These are phyloP conservation scores for Anagrus nilaparvatae DNA, from an alignment of 1,140 invertebrate genomes.

Conservation along the genomic window DNA sequence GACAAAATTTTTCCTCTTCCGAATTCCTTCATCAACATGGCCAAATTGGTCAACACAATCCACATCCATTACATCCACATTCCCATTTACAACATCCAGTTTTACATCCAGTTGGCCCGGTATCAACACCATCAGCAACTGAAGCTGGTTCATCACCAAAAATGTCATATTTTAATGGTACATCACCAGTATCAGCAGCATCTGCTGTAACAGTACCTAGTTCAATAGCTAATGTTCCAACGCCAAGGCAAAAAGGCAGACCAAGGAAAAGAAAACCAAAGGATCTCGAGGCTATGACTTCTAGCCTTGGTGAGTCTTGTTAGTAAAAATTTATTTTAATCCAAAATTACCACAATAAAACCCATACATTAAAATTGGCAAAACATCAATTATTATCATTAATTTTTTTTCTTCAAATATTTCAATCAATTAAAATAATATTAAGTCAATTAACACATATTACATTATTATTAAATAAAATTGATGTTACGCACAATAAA, in stretches of 20 bases:
- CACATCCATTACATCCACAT: constrained; percentile 19
- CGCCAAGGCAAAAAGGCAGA: constrained; percentile 79
- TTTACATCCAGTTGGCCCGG: neutral
- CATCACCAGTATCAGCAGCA: constrained; percentile 44
- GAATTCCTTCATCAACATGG: constrained; percentile 44
- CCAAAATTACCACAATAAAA: too few relatives aligned
- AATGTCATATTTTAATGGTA: constrained; percentile 64
- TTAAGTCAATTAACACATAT: too few relatives aligned
- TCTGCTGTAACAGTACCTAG: constrained; percentile 24
- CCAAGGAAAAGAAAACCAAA: constrained; percentile 86
- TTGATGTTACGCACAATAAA: too few relatives aligned
- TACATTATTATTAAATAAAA: too few relatives aligned
- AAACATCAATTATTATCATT: too few relatives aligned
- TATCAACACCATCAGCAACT: constrained; percentile 15
- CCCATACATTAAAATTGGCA: too few relatives aligned
- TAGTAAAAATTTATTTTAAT: neutral
- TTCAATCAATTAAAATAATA: too few relatives aligned
- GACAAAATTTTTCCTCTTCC: constrained; percentile 42
- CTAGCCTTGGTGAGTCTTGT: constrained; percentile 62
- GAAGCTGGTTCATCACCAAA: constrained; percentile 39
- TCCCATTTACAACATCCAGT: neutral
- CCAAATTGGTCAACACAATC: constrained; percentile 35
- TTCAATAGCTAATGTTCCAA: constrained; percentile 36
- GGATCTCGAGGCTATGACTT: constrained; percentile 73
- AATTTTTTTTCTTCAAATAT: too few relatives aligned